Evolutionary conservation across 30 jellyfish, hydroid and myxozoan genomes (phyloP).

Genomic region (Pelagia noctiluca): DNA sequence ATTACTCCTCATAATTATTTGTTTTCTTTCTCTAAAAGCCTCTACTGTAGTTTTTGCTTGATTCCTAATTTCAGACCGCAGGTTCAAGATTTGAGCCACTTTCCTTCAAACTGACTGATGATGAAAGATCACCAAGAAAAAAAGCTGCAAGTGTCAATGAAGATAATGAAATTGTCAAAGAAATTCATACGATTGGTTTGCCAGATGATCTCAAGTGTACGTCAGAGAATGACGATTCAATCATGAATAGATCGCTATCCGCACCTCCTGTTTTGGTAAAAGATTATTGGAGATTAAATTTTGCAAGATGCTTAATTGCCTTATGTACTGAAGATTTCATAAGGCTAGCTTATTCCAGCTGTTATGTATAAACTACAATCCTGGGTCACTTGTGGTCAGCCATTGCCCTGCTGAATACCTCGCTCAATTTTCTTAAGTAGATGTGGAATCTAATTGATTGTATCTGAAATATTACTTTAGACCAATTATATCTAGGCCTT

Average conservation of each 20-base stretch:
- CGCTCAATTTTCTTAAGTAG: not conserved
- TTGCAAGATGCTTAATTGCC: too few relatives aligned
- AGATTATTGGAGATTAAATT: too few relatives aligned
- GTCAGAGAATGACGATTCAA: not conserved
- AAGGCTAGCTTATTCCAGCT: too few relatives aligned
- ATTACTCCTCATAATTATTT: too few relatives aligned
- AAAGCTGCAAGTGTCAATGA: slow-evolving; percentile 8
- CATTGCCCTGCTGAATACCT: not conserved
- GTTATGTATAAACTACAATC: too few relatives aligned
- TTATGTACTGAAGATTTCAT: too few relatives aligned
- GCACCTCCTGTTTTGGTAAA: slow-evolving; percentile 88
- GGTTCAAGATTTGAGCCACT: slow-evolving; percentile 24
- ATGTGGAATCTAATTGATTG: not conserved
- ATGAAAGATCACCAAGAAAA: slow-evolving; percentile 36
- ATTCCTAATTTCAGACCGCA: not conserved
- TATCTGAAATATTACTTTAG: too few relatives aligned
- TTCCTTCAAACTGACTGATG: slow-evolving; percentile 52
- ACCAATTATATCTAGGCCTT: too few relatives aligned
- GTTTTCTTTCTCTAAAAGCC: too few relatives aligned
- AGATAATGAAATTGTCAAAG: slow-evolving; percentile 17
- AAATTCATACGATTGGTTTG: slow-evolving; percentile 36
- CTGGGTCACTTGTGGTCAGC: not conserved
- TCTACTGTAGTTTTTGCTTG: too few relatives aligned
- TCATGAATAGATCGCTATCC: slow-evolving; percentile 73
- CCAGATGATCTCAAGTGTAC: slow-evolving; percentile 47